These are phyloP conservation scores for Isaurus tuberculatus DNA, from an alignment of 92 coral and sea anemone genomes.

Conservation along the genomic window DNA sequence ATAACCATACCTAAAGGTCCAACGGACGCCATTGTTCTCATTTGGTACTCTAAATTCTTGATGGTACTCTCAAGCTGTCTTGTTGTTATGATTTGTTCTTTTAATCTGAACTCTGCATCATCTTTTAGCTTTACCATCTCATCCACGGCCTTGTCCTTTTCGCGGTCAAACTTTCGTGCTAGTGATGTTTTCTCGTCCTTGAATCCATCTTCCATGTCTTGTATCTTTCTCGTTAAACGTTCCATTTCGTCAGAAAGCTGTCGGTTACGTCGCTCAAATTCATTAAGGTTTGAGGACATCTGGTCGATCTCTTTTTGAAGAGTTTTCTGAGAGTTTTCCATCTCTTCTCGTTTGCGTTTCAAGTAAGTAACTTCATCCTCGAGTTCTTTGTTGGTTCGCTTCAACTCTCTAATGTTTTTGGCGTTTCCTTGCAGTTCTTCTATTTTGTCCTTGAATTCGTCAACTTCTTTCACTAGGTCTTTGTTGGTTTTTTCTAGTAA, in stretches of 20 bases:
- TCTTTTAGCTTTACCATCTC: slow-evolving; percentile 68
- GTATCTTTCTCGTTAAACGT: slow-evolving; percentile 72
- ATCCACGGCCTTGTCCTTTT: slow-evolving; percentile 71
- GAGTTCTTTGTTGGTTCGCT: slow-evolving; percentile 74
- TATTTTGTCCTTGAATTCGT: slow-evolving; percentile 70
- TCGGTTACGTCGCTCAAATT: slow-evolving; percentile 76
- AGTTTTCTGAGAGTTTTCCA: slow-evolving; percentile 70
- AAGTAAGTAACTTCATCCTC: slow-evolving; percentile 73
- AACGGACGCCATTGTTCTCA: slow-evolving; percentile 34
- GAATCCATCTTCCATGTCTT: slow-evolving; percentile 80
- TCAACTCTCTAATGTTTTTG: slow-evolving; percentile 71
- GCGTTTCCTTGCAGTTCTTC: slow-evolving; percentile 70
- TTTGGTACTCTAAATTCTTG: slow-evolving; percentile 55
- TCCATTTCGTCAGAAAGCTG: slow-evolving; percentile 74
- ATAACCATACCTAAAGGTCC: slow-evolving; percentile 24
- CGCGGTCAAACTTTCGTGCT: slow-evolving; percentile 64
- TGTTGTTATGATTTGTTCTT: slow-evolving; percentile 58
- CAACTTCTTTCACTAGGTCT: slow-evolving; percentile 68
- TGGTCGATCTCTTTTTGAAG: slow-evolving; percentile 79
- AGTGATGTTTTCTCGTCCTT: slow-evolving; percentile 66
- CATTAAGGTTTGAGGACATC: slow-evolving; percentile 71
- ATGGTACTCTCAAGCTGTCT: slow-evolving; percentile 67
- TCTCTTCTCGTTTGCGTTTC: slow-evolving; percentile 81
- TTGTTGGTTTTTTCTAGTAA: slow-evolving; percentile 52
- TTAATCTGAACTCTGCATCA: slow-evolving; percentile 63